Conservation (phyloP, 1,140 invertebrate species). For the Lutraria rhynchaena region DNA sequence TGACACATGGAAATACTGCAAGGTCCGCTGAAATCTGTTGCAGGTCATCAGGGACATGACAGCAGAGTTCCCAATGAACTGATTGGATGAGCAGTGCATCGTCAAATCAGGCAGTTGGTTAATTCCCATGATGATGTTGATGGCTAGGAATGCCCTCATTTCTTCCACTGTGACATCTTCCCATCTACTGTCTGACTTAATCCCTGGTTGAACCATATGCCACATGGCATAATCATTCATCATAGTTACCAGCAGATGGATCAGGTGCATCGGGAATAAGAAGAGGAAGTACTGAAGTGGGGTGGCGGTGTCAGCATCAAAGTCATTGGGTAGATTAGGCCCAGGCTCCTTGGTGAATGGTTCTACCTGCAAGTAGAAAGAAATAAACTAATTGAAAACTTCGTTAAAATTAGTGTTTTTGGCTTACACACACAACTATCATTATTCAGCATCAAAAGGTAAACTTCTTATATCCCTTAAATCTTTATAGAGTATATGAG, state of each 20-base stretch:
- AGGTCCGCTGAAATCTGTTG: constrained; percentile 54
- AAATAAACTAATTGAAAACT: no score
- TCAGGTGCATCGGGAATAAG: background rate
- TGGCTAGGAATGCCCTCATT: no score
- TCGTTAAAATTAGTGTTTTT: no score
- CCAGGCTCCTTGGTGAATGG: no score
- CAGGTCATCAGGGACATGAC: constrained; percentile 46
- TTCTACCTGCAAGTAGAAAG: no score
- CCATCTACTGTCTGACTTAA: constrained; percentile 11
- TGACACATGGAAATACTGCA: constrained; percentile 62
- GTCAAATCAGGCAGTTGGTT: constrained; percentile 9
- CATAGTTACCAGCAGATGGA: background rate
- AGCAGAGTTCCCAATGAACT: constrained; percentile 29
- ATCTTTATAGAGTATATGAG: no score
- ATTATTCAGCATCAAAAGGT: no score
- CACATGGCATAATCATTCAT: constrained; percentile 48
- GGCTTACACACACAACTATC: no score
- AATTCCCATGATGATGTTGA: constrained; percentile 58
- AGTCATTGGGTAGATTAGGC: no score
- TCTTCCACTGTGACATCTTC: constrained; percentile 34
- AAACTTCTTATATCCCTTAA: no score
- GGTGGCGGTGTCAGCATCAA: no score
- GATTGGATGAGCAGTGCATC: constrained; percentile 52
- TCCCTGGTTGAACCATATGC: constrained; percentile 6
- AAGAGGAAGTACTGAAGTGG: no score